Conservation (phyloP, 1,140 invertebrate species). For the Lepidurus apus region DNA sequence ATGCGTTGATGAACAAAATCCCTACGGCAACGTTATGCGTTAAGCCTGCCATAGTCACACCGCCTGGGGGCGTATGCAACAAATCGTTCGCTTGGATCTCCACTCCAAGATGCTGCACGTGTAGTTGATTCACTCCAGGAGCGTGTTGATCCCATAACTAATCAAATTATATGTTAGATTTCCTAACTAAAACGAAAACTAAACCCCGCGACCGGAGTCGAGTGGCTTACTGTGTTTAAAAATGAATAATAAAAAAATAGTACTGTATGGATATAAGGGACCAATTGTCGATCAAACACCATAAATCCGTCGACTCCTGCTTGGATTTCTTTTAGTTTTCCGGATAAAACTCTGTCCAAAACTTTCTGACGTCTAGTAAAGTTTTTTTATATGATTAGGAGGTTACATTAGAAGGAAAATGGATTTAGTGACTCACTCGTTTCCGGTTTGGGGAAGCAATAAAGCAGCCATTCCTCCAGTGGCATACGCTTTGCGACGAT, state of each 20-base stretch:
- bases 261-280: constrained; percentile 56
- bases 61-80: constrained; percentile 56
- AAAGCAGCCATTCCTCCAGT: constrained; percentile 66
- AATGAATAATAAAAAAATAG: constrained; percentile 27
- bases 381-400: too few relatives aligned
- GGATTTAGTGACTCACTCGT: constrained; percentile 41
- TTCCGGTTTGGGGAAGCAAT: constrained; percentile 49
- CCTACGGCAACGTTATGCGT: constrained; percentile 59
- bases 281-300: constrained; percentile 59
- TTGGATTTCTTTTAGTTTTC: constrained; percentile 55
- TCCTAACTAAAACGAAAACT: background rate
- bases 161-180: too few relatives aligned
- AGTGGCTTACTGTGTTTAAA: constrained; percentile 30
- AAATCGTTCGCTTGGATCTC: constrained; percentile 47
- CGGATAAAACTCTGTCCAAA: constrained; percentile 40
- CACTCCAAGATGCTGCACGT: constrained; percentile 42
- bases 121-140: constrained; percentile 47
- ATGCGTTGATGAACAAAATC: constrained; percentile 61
- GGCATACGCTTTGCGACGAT: constrained; percentile 55
- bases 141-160: constrained; percentile 50
- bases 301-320: constrained; percentile 64
- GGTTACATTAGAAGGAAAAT: background rate
- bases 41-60: constrained; percentile 55
- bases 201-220: background rate
- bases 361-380: background rate